Base-by-base conservation (phyloP, 2,113 vertebrate genomes). In the Harpagus bidentatus region DNA sequence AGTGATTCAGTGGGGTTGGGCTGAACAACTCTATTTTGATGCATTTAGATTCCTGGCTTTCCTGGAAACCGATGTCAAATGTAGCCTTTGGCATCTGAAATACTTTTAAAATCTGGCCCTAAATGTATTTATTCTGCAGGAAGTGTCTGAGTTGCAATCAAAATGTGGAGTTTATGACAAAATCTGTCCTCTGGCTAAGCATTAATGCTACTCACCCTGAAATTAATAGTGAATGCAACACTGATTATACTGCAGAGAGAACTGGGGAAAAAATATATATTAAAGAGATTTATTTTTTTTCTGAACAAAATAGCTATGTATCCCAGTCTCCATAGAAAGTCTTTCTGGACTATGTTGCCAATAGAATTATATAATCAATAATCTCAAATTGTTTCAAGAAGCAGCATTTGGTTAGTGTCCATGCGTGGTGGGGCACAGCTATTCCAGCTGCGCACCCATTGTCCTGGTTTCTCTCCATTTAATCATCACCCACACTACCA, bases 51-150 rank as follows among this genome's bases (percentile, higher is more conserved):
- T 89, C 58, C 17, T 1, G 2, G 36, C 78, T 93, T 91, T 42
- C 82, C 40, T 3, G 1, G 58, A 86, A 91, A 86, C 72, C 2
- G 0, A 72, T 90, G 67, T 85, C 71, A 88, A 77, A 90, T 58
- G 48, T 85, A 85, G 45, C 71, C 40, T 88, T 76, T 76, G 87
- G 87, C 87, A 88, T 77, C n/a, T 69, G 40, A 96, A 90, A 70
- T 85, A 70, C 74, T 87, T 91, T 59, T 61, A 90, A 91, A 94
- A 89, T 89, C 59, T 82, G 36, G 6, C 15, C 88, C 82, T 92
- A 59, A 91, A 73, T 86, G 47, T 82, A 72, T 95, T 92, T 96
- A 48, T 92, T 65, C 77, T 82, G 40, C 16, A 84, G 65, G 31
- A 86, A 92, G n/a, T 19, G 15, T 56, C 5, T 5, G 59, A 84